Percentiles rank a stretch among this genome's conserved stretches.
Conservation (phyloP, 1,140 invertebrate genomes). For the Formica selysi region DNA sequence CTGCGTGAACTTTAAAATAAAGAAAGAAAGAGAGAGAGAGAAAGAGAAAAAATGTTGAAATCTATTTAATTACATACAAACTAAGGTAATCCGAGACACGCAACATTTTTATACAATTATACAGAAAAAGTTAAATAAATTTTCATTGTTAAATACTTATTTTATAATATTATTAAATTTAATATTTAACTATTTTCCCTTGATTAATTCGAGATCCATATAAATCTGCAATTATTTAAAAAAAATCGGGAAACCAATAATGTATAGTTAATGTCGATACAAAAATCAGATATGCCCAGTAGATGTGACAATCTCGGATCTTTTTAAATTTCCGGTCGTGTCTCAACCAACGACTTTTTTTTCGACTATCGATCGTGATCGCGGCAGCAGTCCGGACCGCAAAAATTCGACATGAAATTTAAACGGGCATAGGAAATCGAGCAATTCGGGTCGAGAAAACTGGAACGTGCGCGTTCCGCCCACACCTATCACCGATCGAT, state of each 20-base stretch:
- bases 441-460: slow-evolving; percentile 69
- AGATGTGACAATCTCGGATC: not conserved
- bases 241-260: not conserved
- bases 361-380: slow-evolving; percentile 5
- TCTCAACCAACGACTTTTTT: not conserved
- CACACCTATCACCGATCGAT: slow-evolving; percentile 75
- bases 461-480: slow-evolving; percentile 71
- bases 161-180: not conserved
- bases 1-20: too few relatives aligned
- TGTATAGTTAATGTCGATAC: not conserved
- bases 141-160: not conserved
- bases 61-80: not conserved
- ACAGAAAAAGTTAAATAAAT: not conserved
- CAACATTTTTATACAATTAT: not conserved
- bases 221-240: not conserved
- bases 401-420: slow-evolving; percentile 54
- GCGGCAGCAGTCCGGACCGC: not conserved
- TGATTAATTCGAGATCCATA: not conserved
- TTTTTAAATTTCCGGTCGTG: slow-evolving; percentile 18
- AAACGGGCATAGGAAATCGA: slow-evolving; percentile 52
- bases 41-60: not conserved
- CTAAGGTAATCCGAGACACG: not conserved
- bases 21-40: not conserved
- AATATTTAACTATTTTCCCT: not conserved
- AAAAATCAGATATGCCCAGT: not conserved